Conservation (phyloP, 2,888 invertebrate species). For the Cephus pygmeus region DNA sequence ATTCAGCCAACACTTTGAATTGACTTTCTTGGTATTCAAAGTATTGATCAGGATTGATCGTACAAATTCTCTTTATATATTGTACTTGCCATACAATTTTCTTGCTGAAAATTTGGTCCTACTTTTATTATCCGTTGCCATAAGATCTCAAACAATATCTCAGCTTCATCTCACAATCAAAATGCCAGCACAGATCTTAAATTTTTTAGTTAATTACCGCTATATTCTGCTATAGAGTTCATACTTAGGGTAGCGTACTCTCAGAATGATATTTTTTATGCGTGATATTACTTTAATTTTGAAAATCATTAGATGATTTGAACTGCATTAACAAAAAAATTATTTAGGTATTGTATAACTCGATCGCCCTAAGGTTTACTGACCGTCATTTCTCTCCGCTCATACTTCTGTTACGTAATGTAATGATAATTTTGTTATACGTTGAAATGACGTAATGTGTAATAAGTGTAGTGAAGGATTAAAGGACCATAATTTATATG, state of each 20-base stretch:
- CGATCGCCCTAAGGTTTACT: neutral
- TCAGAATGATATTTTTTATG: neutral
- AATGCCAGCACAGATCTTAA: neutral
- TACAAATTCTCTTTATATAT: neutral
- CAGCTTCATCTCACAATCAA: neutral
- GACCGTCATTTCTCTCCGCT: neutral
- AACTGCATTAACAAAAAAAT: neutral
- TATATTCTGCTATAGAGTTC: neutral
- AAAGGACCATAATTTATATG: neutral
- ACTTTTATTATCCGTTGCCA: neutral
- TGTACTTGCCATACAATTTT: neutral
- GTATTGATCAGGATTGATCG: neutral
- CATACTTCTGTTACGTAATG: neutral
- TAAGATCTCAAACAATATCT: slow-evolving; percentile 4
- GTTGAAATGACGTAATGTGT: slow-evolving; percentile 2
- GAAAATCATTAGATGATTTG: neutral
- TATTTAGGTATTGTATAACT: neutral
- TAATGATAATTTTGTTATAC: neutral
- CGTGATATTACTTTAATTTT: neutral
- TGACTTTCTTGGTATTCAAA: neutral
- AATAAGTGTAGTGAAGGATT: slow-evolving; percentile 3
- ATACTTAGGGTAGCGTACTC: neutral
- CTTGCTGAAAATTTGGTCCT: neutral
- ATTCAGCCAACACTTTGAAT: neutral
- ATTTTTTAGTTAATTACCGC: neutral